Evolutionary conservation across 2,888 invertebrate genomes (phyloP), one percentile per base, ranked within the genome.

Genomic region (Eupithecia pulchellata): DNA sequence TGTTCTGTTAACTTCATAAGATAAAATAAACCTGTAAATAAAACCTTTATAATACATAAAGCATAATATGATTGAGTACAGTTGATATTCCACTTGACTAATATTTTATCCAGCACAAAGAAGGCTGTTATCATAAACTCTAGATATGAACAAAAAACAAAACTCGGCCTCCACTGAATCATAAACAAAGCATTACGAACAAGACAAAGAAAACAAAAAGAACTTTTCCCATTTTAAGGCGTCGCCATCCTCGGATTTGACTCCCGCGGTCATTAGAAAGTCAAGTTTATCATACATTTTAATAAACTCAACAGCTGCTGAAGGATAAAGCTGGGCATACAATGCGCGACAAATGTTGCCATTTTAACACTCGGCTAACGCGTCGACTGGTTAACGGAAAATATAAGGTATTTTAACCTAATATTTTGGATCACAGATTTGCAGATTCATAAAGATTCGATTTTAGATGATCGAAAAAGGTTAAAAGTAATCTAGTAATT

Each of bases 231-330:
- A 86, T 90, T 88, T 79, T 84, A 86, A 88, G 80, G 81, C 79
- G 76, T 75, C 72, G 83, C 83, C 82, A 82, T 78, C 76, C 79
- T 75, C 82, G 86, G 86, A 90, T 90, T 90, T 87, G 87, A 89
- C 90, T 89, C 84, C 88, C 77, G 84, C 71, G 87, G 89, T 89
- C 91, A 91, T 91, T 91, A 89, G 65, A 75, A 73, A 73, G 65
- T 69, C 64, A 75, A 75, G 77, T 77, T 89, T 89, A 85, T 87
- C 88, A 90, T 90, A 89, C 85, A 91, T 91, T 91, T 91, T 89
- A 89, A 90, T 90, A 90, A 82, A 75, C 75, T 82, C 80, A 86
- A 86, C 90, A 89, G 87, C 89, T 90, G 89, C 30, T 65, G 66
- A 83, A 75, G 83, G 80, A 84, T 55, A 71, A 67, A 65, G 65